Evolutionary conservation across 92 coral and sea anemone genomes (phyloP).

Genomic region (Actinernus sp.): DNA sequence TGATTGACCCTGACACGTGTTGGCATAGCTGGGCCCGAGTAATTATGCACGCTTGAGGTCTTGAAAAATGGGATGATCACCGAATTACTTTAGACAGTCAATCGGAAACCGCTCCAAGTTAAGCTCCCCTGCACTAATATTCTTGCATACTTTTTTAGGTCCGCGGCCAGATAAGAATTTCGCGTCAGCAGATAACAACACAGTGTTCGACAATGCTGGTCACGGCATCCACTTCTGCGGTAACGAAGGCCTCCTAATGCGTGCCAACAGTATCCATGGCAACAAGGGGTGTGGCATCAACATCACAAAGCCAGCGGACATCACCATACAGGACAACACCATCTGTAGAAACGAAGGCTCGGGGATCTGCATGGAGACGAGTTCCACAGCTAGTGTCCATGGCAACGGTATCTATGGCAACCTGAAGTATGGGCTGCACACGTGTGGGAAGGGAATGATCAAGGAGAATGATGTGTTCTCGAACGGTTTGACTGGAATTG

Average conservation of each 20-base stretch:
- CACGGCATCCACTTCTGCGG: constrained; percentile 93
- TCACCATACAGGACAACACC: constrained; percentile 88
- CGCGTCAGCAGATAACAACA: constrained; percentile 90
- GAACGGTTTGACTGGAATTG: constrained; percentile 74
- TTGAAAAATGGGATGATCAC: no score
- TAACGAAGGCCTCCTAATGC: constrained; percentile 86
- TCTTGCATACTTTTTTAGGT: constrained; percentile 40
- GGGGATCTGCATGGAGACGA: constrained; percentile 79
- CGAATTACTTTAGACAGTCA: no score
- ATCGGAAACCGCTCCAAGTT: no score
- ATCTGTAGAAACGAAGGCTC: constrained; percentile 81
- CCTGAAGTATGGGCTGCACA: constrained; percentile 77
- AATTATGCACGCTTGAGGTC: no score
- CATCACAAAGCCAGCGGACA: constrained; percentile 91
- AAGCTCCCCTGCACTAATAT: no score
- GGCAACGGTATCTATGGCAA: constrained; percentile 98
- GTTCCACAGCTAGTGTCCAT: constrained; percentile 79
- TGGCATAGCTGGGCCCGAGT: no score
- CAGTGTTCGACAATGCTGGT: constrained; percentile 85
- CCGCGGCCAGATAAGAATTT: constrained; percentile 92
- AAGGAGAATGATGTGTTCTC: constrained; percentile 93
- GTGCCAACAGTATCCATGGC: constrained; percentile 82
- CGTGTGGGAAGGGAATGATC: constrained; percentile 86
- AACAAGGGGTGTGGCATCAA: constrained; percentile 94
- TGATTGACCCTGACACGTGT: no score